Conservation (phyloP, 2,888 invertebrate species). For the Physocephala rufipes region DNA sequence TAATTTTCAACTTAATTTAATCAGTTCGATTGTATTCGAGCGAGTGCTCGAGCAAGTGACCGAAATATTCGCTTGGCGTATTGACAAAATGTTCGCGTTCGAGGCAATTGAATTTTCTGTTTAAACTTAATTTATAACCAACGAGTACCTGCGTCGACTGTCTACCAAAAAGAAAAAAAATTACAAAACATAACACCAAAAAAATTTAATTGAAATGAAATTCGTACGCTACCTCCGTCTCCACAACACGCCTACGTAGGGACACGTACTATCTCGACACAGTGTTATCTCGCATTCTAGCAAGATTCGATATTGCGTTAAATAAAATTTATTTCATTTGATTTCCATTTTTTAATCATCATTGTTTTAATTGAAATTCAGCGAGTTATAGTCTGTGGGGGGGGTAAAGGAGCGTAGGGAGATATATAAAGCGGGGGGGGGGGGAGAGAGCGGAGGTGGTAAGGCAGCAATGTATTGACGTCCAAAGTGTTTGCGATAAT, state of each 20-base stretch:
- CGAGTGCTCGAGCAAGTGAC: not conserved
- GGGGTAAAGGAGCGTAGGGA: conserved; percentile 7
- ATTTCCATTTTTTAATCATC: conserved; percentile 44
- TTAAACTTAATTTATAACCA: conserved; percentile 55
- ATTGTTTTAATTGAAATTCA: conserved; percentile 43
- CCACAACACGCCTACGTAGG: too few relatives aligned
- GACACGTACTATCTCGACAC: too few relatives aligned
- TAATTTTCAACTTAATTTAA: too few relatives aligned
- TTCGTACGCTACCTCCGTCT: too few relatives aligned
- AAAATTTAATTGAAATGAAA: conserved; percentile 15
- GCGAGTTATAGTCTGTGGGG: conserved; percentile 12
- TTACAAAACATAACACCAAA: too few relatives aligned
- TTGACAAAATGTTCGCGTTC: too few relatives aligned
- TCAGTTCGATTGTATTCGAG: too few relatives aligned
- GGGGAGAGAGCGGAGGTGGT: too few relatives aligned
- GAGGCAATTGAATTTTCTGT: conserved; percentile 41
- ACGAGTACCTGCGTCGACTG: conserved; percentile 26
- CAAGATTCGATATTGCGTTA: conserved; percentile 37
- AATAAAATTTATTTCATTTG: conserved; percentile 52
- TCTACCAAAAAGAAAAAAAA: too few relatives aligned
- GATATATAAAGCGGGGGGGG: too few relatives aligned
- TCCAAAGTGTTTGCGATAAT: conserved; percentile 15
- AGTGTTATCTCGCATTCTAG: not conserved
- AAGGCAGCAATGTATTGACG: too few relatives aligned
- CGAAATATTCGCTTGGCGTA: conserved; percentile 36